These are phyloP conservation scores for Megaceryle alcyon DNA, from an alignment of 2,797 vertebrate genomes.

Conservation along the genomic window DNA sequence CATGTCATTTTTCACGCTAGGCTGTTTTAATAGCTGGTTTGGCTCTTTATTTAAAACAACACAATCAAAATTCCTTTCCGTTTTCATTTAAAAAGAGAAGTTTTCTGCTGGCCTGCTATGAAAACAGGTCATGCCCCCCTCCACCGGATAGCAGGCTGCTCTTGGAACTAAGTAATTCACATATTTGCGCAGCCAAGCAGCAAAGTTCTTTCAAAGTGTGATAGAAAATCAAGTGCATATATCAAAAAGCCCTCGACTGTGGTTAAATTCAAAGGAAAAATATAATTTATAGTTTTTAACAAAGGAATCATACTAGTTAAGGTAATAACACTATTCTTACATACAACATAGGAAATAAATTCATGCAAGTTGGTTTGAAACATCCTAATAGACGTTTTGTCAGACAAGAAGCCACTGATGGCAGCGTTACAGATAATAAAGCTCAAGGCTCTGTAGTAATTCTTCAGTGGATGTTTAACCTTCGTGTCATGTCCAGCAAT, in stretches of 20 bases:
- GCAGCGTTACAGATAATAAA: not conserved
- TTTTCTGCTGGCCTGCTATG: not conserved
- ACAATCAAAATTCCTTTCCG: conserved; percentile 1
- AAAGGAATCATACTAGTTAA: not conserved
- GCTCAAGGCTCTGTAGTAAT: not conserved
- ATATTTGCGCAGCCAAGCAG: conserved; percentile 45
- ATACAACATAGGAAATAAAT: not conserved
- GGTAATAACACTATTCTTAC: not conserved
- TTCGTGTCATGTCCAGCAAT: not conserved
- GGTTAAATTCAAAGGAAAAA: conserved; percentile 6
- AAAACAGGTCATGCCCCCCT: conserved; percentile 18
- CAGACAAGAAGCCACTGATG: not conserved
- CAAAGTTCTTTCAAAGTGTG: not conserved
- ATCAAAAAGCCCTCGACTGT: conserved; percentile 4
- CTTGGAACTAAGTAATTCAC: not conserved
- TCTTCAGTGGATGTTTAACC: not conserved
- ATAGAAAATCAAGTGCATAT: not conserved
- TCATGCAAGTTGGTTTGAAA: not conserved
- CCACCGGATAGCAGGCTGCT: not conserved
- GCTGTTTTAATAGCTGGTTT: not conserved
- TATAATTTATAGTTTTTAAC: conserved; percentile 22
- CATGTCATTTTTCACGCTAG: not conserved
- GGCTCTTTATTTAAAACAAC: conserved; percentile 4
- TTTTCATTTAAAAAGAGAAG: conserved; percentile 24
- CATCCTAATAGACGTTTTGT: not conserved